Conservation (phyloP, 2,888 invertebrate species). For the Sesamia inferens region DNA sequence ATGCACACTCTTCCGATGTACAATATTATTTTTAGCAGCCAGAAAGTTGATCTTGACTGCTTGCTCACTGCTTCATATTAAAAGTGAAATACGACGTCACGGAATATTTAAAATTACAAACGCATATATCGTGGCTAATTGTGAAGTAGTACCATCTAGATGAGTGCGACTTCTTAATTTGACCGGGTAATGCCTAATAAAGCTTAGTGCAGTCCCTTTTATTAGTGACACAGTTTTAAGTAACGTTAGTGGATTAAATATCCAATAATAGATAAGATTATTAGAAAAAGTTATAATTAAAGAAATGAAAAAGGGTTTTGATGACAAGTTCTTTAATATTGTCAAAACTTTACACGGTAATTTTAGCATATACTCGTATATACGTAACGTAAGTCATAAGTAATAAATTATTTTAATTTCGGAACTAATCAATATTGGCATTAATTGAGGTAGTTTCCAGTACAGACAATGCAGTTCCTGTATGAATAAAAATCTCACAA, state of each 20-base stretch:
- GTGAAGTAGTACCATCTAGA: constrained; percentile 37
- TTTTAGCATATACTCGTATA: background rate
- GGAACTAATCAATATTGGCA: background rate
- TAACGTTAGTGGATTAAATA: constrained; percentile 27
- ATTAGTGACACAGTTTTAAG: constrained; percentile 49
- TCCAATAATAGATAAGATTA: background rate
- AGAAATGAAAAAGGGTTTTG: constrained; percentile 1
- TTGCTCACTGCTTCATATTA: constrained; percentile 29
- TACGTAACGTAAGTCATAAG: background rate
- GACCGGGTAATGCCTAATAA: constrained; percentile 45
- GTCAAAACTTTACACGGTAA: background rate
- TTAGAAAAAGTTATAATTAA: background rate
- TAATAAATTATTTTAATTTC: background rate
- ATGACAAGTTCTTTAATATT: background rate
- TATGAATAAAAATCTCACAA: background rate
- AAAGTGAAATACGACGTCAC: constrained; percentile 51
- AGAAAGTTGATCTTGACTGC: constrained; percentile 35
- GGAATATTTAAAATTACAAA: constrained; percentile 24
- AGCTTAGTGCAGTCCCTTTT: constrained; percentile 54
- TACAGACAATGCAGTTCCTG: background rate
- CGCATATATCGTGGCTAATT: constrained; percentile 27
- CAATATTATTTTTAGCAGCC: constrained; percentile 35
- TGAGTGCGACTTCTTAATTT: constrained; percentile 37
- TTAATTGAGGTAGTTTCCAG: constrained; percentile 6
- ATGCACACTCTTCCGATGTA: constrained; percentile 33